Evolutionary conservation across 1,140 invertebrate genomes (phyloP), one percentile per base, ranked within the genome.

Genomic region (Chlorops oryzae): DNA sequence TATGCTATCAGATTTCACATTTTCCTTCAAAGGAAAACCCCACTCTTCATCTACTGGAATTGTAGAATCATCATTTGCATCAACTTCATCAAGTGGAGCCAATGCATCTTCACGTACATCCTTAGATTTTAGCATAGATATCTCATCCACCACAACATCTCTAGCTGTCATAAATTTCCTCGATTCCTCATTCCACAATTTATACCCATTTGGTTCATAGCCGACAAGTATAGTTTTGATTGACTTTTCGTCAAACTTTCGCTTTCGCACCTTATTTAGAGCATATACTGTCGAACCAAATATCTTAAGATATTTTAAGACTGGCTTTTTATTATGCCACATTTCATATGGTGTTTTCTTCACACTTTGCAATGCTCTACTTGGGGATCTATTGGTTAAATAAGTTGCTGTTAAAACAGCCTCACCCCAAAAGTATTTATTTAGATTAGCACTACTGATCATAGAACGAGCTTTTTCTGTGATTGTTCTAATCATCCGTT

Each of bases 221-320:
- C 67, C 66, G 15, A 74, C 55, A 24, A 75, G 48, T 51, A 73
- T 70, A 41, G 54, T 61, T 59, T 70, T 73, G 50, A 41, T 70
- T 34, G 64, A 73, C 52, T 68, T 72, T 43, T 66, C 47, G 57
- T 74, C 68, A 56, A 74, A 73, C 57, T 76, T 74, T 35, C 32
- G 44, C 56, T 71, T 63, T 52, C 52, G 59, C 2, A 40, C 57
- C 71, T 75, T 74, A 60, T 70, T 63, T 57, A 72, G 65, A 15
- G 70, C 62, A 56, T 70, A 71, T 27, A 64, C 65, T n/a, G n/a
- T n/a, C n/a, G n/a, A 73, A 41, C 74, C 73, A 69, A 79, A 78
- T 34, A 74, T 59, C 59, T 65, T 73, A 45, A 78, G 61, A 63
- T 77, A 63, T 52, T 65, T 64, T 39, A 78, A 39, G 47, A 69